Base-by-base conservation (phyloP, 2,888 invertebrate genomes). In the Morpho achilles region DNA sequence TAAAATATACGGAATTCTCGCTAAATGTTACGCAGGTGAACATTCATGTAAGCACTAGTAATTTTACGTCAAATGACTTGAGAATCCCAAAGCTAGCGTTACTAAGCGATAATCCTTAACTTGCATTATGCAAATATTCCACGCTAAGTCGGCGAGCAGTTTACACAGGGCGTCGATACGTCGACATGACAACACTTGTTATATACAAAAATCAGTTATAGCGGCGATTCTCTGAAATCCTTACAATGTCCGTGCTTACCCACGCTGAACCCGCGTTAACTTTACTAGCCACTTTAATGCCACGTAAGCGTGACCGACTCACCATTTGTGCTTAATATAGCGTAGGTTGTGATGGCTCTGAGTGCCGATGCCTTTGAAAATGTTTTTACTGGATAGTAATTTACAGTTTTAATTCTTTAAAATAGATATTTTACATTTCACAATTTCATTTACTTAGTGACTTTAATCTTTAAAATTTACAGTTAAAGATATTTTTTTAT, bases 191-290 rank as follows among this genome's bases (percentile, higher is more conserved):
- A 23, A 51, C 32, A 43, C 23, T 7, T 55, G 8, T 22, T 46
- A 50, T n/a, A 50, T 49, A 10, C 7, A 50, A 9, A 40, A 49
- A 45, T 54, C 39, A 47, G 39, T 56, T 73, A 70, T 78, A 74
- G 74, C 71, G 68, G 74, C 64, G 73, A 73, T 80, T 80, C 78
- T 75, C 69, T 78, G 79, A 82, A 80, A 73, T 59, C 47, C 57
- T 59, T 74, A 68, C 71, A 63, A 58, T 70, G 75, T 62, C 64
- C 70, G 72, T 75, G 74, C 64, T 66, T 66, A 64, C 60, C 62
- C 66, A 60, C 70, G 67, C 65, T 63, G 66, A 65, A 67, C 69
- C 63, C 70, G 65, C 66, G 70, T 73, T 73, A 74, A 70, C 72
- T 60, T 65, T 69, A 67, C 70, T 63, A 70, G 70, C 67, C 74